Conservation (phyloP, 2,113 vertebrate genomes). For the Dunckerocampus dactyliophorus region DNA sequence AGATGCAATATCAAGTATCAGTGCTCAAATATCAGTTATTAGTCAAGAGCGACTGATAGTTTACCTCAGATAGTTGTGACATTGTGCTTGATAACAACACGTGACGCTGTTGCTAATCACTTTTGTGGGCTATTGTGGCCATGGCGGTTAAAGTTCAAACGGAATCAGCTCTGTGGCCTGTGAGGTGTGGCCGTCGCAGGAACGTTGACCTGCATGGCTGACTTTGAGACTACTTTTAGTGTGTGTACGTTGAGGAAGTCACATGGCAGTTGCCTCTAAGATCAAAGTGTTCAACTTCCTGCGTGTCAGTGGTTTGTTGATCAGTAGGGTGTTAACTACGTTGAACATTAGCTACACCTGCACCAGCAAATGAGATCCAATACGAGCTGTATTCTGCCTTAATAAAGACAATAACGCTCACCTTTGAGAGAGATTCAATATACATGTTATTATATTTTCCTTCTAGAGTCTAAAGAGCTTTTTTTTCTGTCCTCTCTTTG, state of each 20-base stretch:
- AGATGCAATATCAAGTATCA: no score
- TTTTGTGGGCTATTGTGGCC: conserved; percentile 50
- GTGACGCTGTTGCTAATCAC: conserved; percentile 14
- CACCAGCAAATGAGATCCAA: neutral
- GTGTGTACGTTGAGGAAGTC: conserved; percentile 7
- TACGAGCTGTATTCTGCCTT: neutral
- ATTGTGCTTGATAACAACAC: conserved; percentile 22
- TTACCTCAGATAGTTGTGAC: conserved; percentile 24
- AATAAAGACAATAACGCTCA: neutral
- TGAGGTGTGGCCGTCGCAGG: conserved; percentile 10
- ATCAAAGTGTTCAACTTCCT: conserved; percentile 11
- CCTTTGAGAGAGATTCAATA: no score
- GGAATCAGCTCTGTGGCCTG: conserved; percentile 37
- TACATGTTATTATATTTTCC: no score
- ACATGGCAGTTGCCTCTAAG: neutral
- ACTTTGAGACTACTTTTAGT: conserved; percentile 7
- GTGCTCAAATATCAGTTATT: no score
- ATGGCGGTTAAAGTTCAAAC: conserved; percentile 60
- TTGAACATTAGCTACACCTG: neutral
- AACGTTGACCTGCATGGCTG: conserved; percentile 35
- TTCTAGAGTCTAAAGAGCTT: neutral
- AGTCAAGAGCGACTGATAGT: conserved; percentile 24
- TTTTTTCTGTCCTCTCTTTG: conserved; percentile 1
- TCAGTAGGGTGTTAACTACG: neutral
- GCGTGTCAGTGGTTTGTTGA: neutral